A percentile compares a stretch with the other conserved stretches of the same genome.
Evolutionary conservation across 2,888 invertebrate species (phyloP).

Genomic region (Caenorhabditis auriculariae): DNA sequence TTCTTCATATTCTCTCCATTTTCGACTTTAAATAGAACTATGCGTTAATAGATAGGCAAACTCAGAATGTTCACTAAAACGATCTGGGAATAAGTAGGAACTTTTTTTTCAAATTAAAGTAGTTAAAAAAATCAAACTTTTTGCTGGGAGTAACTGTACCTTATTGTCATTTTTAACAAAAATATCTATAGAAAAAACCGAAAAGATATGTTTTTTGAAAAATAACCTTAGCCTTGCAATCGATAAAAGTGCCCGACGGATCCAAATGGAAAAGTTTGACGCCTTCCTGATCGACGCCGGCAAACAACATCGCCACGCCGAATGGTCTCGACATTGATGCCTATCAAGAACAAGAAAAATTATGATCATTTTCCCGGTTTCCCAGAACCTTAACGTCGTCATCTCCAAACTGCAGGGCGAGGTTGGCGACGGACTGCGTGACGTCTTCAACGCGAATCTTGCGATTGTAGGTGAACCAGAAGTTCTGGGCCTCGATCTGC

Average conservation of each 20-base stretch:
- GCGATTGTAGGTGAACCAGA: conserved; percentile 62
- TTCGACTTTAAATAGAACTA: no score
- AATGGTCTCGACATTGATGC: conserved; percentile 84
- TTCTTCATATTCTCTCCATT: no score
- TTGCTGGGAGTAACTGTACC: no score
- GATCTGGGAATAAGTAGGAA: no score
- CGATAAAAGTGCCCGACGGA: conserved; percentile 81
- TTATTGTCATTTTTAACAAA: no score
- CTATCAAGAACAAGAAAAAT: no score
- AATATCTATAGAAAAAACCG: no score
- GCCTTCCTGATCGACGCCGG: conserved; percentile 82
- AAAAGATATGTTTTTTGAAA: no score
- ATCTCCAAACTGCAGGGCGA: conserved; percentile 99
- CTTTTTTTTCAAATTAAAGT: no score
- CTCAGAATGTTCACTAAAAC: no score
- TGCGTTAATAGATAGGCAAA: no score
- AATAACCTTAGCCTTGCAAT: conserved; percentile 84
- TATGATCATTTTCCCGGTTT: neutral
- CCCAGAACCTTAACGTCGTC: conserved; percentile 79
- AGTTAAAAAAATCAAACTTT: no score
- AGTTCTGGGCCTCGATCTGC: conserved; percentile 79
- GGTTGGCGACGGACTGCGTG: conserved; percentile 94
- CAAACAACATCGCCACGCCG: conserved; percentile 97
- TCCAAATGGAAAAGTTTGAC: conserved; percentile 87
- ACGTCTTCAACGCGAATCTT: conserved; percentile 81